Base-by-base conservation (phyloP, 2,888 invertebrate genomes). In the Nephrotoma appendiculata region DNA sequence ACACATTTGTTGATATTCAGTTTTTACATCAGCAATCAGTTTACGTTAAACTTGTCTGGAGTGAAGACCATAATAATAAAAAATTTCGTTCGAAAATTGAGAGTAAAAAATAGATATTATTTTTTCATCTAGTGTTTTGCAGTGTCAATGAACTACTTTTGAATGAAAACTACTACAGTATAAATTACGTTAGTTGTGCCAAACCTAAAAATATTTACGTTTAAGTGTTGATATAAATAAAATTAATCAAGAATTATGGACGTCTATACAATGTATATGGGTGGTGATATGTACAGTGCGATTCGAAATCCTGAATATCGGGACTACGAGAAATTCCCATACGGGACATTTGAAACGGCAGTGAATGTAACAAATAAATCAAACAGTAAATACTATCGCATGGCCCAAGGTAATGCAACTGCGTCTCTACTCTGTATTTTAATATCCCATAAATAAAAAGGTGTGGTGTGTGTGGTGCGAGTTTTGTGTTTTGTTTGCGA, bases 261-360 rank as follows among this genome's bases (percentile, higher is more conserved):
- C 91, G 92, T 93, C 87, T 91, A 91, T 89, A 93, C 93, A 90
- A 91, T 93, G 89, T 93, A 93, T 90, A 91, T 93, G 89, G 93
- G 93, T 83, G 93, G 92, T 57, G 41, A 44, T 52, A 91, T 93
- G 15, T 93, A 92, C 89, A 92, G 93, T 41, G 91, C 92, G 44
- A 90, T 92, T 89, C 90, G 93, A 87, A 90, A 89, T 86, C 89
- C 92, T 15, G 90, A 92, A 86, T 93, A 93, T 89, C 90, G 93
- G 41, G 93, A 93, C 89, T 93, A 93, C 89, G 93, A 93, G 88
- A 92, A 92, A 88, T 92, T 92, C 86, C 91, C 91, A 87, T 91
- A 91, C 89, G 91, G 91, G 44, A 90, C 91, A 45, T 88, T 91
- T 87, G 91, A 91, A 87, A 87, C 87, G 45, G 89, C 90, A 45